These are phyloP conservation scores for Morpho achilles DNA, from an alignment of 2,888 invertebrate genomes.

Conservation along the genomic window DNA sequence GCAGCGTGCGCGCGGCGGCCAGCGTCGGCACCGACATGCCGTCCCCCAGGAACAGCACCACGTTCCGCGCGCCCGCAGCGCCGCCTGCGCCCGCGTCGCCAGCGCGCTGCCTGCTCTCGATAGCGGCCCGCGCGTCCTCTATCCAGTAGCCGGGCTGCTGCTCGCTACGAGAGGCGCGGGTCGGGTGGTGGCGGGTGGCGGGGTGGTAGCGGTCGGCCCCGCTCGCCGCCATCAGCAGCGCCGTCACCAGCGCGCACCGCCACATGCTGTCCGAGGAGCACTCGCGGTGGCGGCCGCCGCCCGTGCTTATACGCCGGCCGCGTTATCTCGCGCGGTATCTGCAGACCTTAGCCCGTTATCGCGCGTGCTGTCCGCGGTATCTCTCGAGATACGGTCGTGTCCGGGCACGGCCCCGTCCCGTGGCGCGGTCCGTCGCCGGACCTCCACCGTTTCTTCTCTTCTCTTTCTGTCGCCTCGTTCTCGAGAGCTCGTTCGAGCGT, in stretches of 20 bases:
- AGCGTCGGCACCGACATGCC: conserved; percentile 86
- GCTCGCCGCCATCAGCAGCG: neutral
- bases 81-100: conserved; percentile 30
- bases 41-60: conserved; percentile 86
- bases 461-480: no score
- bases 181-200: neutral
- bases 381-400: no score
- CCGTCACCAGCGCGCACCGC: neutral
- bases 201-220: neutral
- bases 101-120: conserved; percentile 51
- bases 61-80: conserved; percentile 60
- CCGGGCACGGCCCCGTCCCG: no score
- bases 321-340: no score
- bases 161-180: neutral
- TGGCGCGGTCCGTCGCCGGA: no score
- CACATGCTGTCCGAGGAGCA: no score
- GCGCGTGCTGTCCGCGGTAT: no score
- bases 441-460: no score
- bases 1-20: conserved; percentile 81
- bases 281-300: no score
- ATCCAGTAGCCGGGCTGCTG: conserved; percentile 49
- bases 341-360: no score
- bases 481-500: no score
- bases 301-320: no score
- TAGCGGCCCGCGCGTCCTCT: conserved; percentile 55